Evolutionary conservation across 2,797 vertebrate genomes (phyloP).

Genomic region (Rhyacichthys aspro): DNA sequence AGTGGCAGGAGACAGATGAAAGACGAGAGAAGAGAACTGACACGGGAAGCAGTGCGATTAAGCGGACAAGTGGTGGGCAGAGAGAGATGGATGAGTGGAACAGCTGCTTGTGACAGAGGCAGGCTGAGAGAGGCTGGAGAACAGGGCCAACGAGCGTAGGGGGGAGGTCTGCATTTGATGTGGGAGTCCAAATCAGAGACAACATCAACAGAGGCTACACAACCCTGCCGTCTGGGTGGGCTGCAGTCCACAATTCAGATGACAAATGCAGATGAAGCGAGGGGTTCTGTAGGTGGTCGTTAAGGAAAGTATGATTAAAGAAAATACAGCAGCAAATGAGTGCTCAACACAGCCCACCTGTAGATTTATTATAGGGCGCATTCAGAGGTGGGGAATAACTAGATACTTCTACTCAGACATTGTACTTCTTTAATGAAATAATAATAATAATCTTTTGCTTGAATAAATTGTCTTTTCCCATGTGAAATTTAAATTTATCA

Average conservation of each 20-base stretch:
- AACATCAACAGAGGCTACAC: constrained; percentile 49
- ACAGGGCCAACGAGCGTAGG: not conserved
- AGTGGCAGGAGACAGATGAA: constrained; percentile 24
- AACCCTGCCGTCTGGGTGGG: constrained; percentile 33
- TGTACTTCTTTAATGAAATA: too few relatives aligned
- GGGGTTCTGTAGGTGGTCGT: constrained; percentile 20
- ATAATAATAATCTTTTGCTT: too few relatives aligned
- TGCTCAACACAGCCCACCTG: constrained; percentile 18
- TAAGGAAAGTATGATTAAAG: constrained; percentile 13
- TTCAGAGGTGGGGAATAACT: not conserved
- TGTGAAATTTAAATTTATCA: too few relatives aligned
- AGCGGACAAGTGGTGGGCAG: constrained; percentile 43
- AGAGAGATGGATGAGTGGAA: constrained; percentile 39
- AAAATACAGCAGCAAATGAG: constrained; percentile 18
- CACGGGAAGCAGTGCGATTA: too few relatives aligned
- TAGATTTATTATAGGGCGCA: constrained; percentile 22
- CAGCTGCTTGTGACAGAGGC: constrained; percentile 65
- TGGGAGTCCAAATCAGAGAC: constrained; percentile 47
- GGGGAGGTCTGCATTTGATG: constrained; percentile 55
- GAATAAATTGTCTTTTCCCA: too few relatives aligned
- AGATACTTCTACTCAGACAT: too few relatives aligned
- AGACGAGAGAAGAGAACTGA: not conserved
- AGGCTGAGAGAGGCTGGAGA: constrained; percentile 26
- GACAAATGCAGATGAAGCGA: constrained; percentile 51
- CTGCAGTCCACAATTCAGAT: constrained; percentile 7